Base-by-base conservation (phyloP, 2,888 invertebrate genomes). In the Epinotia brunnichana region DNA sequence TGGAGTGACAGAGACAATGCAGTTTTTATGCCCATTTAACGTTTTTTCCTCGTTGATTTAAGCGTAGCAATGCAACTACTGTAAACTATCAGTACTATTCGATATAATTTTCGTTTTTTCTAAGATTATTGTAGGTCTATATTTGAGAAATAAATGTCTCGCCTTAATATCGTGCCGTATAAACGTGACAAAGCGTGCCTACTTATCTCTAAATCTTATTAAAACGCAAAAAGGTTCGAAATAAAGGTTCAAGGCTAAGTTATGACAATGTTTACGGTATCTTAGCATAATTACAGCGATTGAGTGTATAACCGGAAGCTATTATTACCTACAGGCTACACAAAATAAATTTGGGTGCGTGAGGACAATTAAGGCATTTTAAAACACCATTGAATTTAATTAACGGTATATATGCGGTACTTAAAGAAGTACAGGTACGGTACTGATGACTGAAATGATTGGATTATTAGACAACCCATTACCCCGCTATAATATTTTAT, bases 221-320 rank as follows among this genome's bases (percentile, higher is more conserved):
- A 19, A 61, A n/a, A 21, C 21, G 13, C 13, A 29, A 21, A 19
- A 60, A 17, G 13, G 60, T 21, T 57, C 44, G 3, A 57, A 57
- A 24, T 48, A 67, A 57, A 53, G 67, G 68, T 51, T 69, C 68
- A 60, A 51, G 68, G 68, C 59, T 41, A 69, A 60, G 51, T n/a
- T 44, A 44, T 60, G 51, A 39, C 59, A 69, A 60, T 39, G 29
- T 53, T 35, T n/a, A 39, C 51, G 29, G 51, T 68, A 69, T 51
- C 19, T 39, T n/a, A 39, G 39, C 51, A 21, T 60, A 51, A 60
- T 60, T 21, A 39, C 11, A 48, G 51, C 39, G 51, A 60, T 51
- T 51, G 39, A 15, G n/a, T 15, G 19, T 35, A 60, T 17, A 21
- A 17, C 29, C 59, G 19, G 68, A 68, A 59, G 59, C 57, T 15